A percentile compares a stretch with the other conserved stretches of the same genome.
These are phyloP conservation scores for Cheilosia soror DNA, from an alignment of 2,888 invertebrate species.

Conservation along the genomic window DNA sequence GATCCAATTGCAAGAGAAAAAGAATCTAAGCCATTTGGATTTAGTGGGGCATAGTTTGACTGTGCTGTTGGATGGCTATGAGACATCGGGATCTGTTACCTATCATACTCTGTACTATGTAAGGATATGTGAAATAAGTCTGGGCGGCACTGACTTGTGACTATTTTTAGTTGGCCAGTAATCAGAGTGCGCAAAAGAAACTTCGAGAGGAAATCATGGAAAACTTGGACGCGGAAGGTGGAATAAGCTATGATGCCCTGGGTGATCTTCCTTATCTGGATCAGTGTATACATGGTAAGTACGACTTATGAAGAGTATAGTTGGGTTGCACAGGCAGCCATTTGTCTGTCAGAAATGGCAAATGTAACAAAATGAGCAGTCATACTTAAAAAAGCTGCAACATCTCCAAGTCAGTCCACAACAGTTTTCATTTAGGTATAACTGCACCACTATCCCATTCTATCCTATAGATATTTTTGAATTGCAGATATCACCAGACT, in stretches of 20 bases:
- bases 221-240: slow-evolving; percentile 67
- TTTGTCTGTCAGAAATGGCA: background rate
- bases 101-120: slow-evolving; percentile 77
- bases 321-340: no score
- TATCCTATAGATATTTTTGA: no score
- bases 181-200: slow-evolving; percentile 77
- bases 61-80: slow-evolving; percentile 81
- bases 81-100: slow-evolving; percentile 79
- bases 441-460: no score
- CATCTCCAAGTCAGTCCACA: no score
- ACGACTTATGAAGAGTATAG: background rate
- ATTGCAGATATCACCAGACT: background rate
- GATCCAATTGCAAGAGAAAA: slow-evolving; percentile 79
- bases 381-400: no score
- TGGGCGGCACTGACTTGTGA: background rate
- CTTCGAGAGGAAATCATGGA: slow-evolving; percentile 78
- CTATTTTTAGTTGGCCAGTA: slow-evolving; percentile 76
- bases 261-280: slow-evolving; percentile 79
- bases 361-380: no score
- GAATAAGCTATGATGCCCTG: slow-evolving; percentile 77
- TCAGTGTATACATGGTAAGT: slow-evolving; percentile 78
- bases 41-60: slow-evolving; percentile 80
- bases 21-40: slow-evolving; percentile 78
- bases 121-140: background rate
- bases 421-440: no score